These are phyloP conservation scores for Melolontha melolontha DNA, from an alignment of 2,888 invertebrate genomes.

Conservation along the genomic window DNA sequence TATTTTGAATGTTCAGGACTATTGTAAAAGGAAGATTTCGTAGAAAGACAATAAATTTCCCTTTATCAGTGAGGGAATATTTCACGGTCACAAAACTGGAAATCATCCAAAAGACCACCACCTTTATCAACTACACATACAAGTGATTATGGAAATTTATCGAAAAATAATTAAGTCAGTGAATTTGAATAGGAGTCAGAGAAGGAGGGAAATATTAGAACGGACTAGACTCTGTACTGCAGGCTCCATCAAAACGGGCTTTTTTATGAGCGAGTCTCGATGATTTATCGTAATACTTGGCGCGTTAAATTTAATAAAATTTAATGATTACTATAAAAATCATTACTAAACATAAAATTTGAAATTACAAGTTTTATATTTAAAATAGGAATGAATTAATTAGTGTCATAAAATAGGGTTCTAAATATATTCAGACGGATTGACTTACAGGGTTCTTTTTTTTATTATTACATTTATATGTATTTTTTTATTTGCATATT, in stretches of 20 bases:
- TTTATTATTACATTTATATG: too few species aligned
- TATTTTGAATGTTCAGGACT: slow-evolving; percentile 4
- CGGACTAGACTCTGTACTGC: slow-evolving; percentile 16
- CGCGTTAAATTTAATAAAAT: too few species aligned
- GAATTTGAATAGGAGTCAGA: slow-evolving; percentile 27
- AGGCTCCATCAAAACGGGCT: neutral
- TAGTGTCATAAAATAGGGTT: too few species aligned
- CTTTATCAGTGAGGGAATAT: slow-evolving; percentile 30
- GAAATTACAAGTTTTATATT: too few species aligned
- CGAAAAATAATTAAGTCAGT: slow-evolving; percentile 36
- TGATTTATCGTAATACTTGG: too few species aligned
- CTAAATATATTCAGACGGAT: too few species aligned
- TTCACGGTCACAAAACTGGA: slow-evolving; percentile 29
- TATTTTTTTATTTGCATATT: too few species aligned
- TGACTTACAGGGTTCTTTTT: too few species aligned
- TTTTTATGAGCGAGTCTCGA: too few species aligned
- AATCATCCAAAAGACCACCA: slow-evolving; percentile 33
- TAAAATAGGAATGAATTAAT: too few species aligned
- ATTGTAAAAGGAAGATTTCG: neutral
- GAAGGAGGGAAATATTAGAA: slow-evolving; percentile 13
- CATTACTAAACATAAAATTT: too few species aligned
- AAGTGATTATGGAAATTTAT: slow-evolving; percentile 36
- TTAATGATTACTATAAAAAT: too few species aligned
- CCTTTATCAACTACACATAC: slow-evolving; percentile 36
- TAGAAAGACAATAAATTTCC: slow-evolving; percentile 16